These are phyloP conservation scores for Araneus ventricosus DNA, from an alignment of 1,140 invertebrate genomes.

Conservation along the genomic window DNA sequence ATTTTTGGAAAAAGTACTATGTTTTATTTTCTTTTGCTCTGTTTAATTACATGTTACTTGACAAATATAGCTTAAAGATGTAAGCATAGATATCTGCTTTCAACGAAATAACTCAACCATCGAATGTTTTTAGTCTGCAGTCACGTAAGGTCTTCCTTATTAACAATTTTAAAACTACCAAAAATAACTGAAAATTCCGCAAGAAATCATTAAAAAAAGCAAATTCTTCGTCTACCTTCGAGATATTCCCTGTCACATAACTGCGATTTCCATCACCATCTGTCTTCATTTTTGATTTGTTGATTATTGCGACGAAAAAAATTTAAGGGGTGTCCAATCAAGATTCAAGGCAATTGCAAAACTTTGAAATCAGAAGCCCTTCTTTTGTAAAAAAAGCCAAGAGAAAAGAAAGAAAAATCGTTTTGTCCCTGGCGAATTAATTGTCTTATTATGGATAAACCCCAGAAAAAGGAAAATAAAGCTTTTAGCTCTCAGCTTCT, in stretches of 20 bases:
- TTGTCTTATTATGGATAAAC: constrained; percentile 67
- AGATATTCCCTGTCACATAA: neutral
- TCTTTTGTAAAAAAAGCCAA: constrained; percentile 5
- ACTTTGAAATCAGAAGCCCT: constrained; percentile 2
- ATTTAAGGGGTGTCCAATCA: neutral
- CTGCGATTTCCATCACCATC: neutral
- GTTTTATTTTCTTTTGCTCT: too few species aligned
- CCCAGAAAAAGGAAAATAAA: constrained; percentile 30
- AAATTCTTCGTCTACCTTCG: neutral
- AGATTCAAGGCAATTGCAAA: constrained; percentile 25
- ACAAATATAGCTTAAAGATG: too few species aligned
- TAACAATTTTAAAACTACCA: too few species aligned
- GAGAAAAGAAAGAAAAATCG: neutral
- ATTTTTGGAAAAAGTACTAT: too few species aligned
- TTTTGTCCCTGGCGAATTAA: constrained; percentile 31
- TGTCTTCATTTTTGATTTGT: neutral
- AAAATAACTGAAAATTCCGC: neutral
- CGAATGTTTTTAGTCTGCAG: too few species aligned
- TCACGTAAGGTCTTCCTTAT: too few species aligned
- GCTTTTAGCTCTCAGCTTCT: neutral
- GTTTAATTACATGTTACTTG: too few species aligned
- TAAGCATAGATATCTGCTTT: too few species aligned
- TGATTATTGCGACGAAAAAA: neutral
- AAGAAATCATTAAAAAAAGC: neutral
- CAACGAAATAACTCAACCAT: too few species aligned